Evolutionary conservation across 2,888 invertebrate genomes (phyloP).

Genomic region (Acronicta psi): DNA sequence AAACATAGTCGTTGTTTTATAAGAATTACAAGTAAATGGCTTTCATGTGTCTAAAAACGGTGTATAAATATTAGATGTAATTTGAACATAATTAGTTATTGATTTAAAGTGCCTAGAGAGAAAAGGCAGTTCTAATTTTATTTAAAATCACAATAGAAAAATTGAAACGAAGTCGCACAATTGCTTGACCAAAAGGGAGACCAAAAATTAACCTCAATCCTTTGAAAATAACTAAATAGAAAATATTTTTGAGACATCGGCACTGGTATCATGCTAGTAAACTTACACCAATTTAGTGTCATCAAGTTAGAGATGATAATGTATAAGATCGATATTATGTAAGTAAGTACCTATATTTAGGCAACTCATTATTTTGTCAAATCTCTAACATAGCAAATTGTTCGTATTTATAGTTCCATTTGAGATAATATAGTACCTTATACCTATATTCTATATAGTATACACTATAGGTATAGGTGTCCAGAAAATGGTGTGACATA

Average conservation of each 20-base stretch:
- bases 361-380: constrained; percentile 7
- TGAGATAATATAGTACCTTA: no score
- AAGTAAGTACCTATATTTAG: background rate
- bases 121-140: constrained; percentile 48
- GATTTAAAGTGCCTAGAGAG: constrained; percentile 54
- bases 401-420: background rate
- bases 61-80: constrained; percentile 41
- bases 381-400: constrained; percentile 13
- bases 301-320: constrained; percentile 35
- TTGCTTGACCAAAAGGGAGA: constrained; percentile 76
- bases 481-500: no score
- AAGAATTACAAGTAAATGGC: constrained; percentile 31
- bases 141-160: constrained; percentile 49
- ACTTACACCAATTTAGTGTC: constrained; percentile 46
- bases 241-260: constrained; percentile 69
- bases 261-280: constrained; percentile 53
- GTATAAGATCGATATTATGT: constrained; percentile 26
- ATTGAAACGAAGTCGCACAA: constrained; percentile 73
- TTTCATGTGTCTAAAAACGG: constrained; percentile 44
- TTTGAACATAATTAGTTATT: constrained; percentile 40
- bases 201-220: constrained; percentile 70
- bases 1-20: constrained; percentile 16
- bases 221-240: constrained; percentile 55
- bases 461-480: no score
- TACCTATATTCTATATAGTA: no score